Conservation (phyloP, 2,888 invertebrate genomes). For the Mamestra brassicae region DNA sequence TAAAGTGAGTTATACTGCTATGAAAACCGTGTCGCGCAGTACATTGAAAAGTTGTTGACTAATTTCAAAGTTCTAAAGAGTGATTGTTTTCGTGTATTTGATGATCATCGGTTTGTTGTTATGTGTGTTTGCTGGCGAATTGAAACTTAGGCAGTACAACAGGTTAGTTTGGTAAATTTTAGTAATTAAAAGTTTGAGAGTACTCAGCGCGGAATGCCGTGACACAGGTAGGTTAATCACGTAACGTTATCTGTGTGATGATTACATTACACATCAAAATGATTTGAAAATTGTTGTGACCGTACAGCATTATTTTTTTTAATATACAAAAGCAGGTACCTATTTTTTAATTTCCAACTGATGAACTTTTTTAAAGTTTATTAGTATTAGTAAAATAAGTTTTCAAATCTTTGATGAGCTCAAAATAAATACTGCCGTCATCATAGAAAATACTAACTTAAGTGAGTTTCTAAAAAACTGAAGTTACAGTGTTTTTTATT, state of each 20-base stretch:
- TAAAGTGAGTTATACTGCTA: constrained; percentile 65
- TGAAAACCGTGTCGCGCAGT: constrained; percentile 69
- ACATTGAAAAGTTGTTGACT: constrained; percentile 83
- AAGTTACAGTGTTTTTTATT: not conserved
- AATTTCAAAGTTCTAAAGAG: constrained; percentile 73
- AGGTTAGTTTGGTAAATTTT: constrained; percentile 49
- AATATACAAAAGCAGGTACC: not conserved
- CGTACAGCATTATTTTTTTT: not conserved
- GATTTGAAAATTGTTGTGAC: constrained; percentile 28
- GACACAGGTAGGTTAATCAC: constrained; percentile 62
- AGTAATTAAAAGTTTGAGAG: constrained; percentile 32
- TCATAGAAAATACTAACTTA: not conserved
- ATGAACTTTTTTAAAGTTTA: not conserved
- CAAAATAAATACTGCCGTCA: not conserved
- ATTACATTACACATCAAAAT: constrained; percentile 53
- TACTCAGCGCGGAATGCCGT: constrained; percentile 46
- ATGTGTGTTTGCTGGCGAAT: constrained; percentile 41
- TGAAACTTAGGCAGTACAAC: constrained; percentile 28
- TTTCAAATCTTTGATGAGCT: not conserved
- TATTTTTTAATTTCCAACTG: not conserved
- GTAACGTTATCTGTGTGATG: constrained; percentile 62
- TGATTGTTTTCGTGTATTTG: constrained; percentile 70
- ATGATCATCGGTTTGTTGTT: constrained; percentile 51
- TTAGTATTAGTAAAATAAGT: not conserved
- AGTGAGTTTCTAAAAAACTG: not conserved